Evolutionary conservation across 2,113 vertebrate species (phyloP).

Genomic region (Notothenia rossii): DNA sequence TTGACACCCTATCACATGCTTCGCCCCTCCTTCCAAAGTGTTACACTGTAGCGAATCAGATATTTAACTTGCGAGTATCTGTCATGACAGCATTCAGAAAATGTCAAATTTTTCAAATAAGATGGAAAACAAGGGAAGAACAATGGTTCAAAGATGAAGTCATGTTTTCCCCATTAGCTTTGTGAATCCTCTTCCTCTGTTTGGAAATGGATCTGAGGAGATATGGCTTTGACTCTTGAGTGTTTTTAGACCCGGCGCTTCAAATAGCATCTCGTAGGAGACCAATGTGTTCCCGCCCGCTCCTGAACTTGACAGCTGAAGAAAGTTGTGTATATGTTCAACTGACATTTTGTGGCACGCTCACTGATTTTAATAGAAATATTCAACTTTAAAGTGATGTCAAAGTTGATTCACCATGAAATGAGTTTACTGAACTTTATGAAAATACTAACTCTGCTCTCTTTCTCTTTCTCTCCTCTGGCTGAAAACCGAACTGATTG

Average conservation of each 20-base stretch:
- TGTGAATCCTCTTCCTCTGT: slow-evolving; percentile 35
- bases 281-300: slow-evolving; percentile 21
- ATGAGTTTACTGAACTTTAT: slow-evolving; percentile 21
- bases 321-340: slow-evolving; percentile 48
- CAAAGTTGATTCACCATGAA: slow-evolving; percentile 43
- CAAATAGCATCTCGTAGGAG: slow-evolving; percentile 43
- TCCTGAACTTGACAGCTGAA: slow-evolving; percentile 49
- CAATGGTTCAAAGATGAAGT: slow-evolving; percentile 26
- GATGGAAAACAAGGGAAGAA: slow-evolving; percentile 20
- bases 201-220: slow-evolving; percentile 50
- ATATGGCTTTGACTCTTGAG: slow-evolving; percentile 19
- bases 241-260: slow-evolving; percentile 38
- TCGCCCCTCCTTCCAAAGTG: slow-evolving; percentile 1
- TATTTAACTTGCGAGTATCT: slow-evolving; percentile 63
- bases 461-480: slow-evolving; percentile 23
- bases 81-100: slow-evolving; percentile 41
- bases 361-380: slow-evolving; percentile 14
- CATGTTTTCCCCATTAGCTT: slow-evolving; percentile 54
- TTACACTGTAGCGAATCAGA: slow-evolving; percentile 46
- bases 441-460: slow-evolving; percentile 48
- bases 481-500: slow-evolving; percentile 55
- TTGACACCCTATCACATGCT: slow-evolving; percentile 26
- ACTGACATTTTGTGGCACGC: slow-evolving; percentile 35
- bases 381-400: slow-evolving; percentile 29
- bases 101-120: slow-evolving; percentile 32